Conservation (phyloP, 2,113 vertebrate genomes). For the Pedionomus torquatus region DNA sequence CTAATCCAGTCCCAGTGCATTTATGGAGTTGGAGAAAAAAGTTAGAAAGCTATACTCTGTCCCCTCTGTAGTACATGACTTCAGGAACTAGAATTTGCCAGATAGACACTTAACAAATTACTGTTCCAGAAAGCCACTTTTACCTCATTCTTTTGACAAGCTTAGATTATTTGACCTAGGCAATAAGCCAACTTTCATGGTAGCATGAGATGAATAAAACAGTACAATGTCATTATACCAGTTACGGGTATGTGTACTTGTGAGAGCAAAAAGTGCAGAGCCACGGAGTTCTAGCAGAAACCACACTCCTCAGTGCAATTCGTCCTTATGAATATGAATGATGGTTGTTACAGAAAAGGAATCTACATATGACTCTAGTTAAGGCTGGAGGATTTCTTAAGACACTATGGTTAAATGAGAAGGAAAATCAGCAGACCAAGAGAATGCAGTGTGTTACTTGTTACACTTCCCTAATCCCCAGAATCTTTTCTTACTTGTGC, state of each 20-base stretch:
- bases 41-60: not conserved
- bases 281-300: not conserved
- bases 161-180: constrained; percentile 7
- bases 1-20: not conserved
- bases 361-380: not conserved
- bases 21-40: not conserved
- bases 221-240: not conserved
- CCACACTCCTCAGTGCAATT: not conserved
- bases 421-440: not conserved
- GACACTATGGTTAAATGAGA: not conserved
- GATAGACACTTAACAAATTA: constrained; percentile 14
- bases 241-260: not conserved
- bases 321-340: not conserved
- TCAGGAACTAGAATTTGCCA: constrained; percentile 5
- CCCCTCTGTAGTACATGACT: not conserved
- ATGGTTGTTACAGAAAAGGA: not conserved
- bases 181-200: constrained; percentile 8
- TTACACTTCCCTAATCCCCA: not conserved
- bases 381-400: not conserved
- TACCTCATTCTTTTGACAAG: constrained; percentile 19
- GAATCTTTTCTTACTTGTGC: not conserved
- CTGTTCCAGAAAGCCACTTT: constrained; percentile 4
- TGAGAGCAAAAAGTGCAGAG: not conserved
- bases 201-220: not conserved
- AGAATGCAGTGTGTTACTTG: not conserved